Base-by-base conservation (phyloP, 2,888 invertebrate species). In the Seira musarum region DNA sequence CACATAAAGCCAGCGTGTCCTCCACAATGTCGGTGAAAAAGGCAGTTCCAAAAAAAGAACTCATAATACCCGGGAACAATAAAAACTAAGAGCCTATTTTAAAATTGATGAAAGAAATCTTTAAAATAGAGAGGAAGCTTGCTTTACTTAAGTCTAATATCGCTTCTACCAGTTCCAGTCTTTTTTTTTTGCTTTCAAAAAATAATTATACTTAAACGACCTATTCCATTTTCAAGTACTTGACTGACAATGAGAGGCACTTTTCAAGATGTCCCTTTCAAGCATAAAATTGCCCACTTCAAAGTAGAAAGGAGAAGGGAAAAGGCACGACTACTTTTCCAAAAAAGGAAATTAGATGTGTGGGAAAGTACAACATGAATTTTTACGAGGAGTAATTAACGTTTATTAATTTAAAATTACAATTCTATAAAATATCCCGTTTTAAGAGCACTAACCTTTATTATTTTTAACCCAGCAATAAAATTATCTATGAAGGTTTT, bases 81-180 rank as follows among this genome's bases (percentile, higher is more conserved):
- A 53, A 53, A 53, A 53, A 53, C 53, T 53, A 53, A 53, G 53
- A 53, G 53, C 53, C 53, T 53, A 53, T 53, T 53, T 53, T 53
- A 17, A 53, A 53, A n/a, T 53, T 53, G 53, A 53, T 53, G 53
- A 53, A 53, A 30, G 30, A 30, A 53, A 53, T 53, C 17, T 53
- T 53, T 53, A 13, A 53, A 53, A 53, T 53, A 53, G 53, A 53
- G 30, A 30, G 30, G 30, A 30, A 30, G 30, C 30, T 5, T 2
- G 30, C 30, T 30, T 30, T n/a, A n/a, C n/a, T n/a, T 8, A 30
- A 30, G 30, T 8, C 30, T 8, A n/a, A 2, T 30, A 30, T 30
- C 30, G 30, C 8, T 30, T 5, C 53, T 8, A 53, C 17, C 15
- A 3, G 15, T 17, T 53, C 53, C 17, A 8, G 53, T 3, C 40